phyloP scores from a whole-genome alignment of 2,797 vertebrate species.

The Tympanoctomys barrerae region DNA sequence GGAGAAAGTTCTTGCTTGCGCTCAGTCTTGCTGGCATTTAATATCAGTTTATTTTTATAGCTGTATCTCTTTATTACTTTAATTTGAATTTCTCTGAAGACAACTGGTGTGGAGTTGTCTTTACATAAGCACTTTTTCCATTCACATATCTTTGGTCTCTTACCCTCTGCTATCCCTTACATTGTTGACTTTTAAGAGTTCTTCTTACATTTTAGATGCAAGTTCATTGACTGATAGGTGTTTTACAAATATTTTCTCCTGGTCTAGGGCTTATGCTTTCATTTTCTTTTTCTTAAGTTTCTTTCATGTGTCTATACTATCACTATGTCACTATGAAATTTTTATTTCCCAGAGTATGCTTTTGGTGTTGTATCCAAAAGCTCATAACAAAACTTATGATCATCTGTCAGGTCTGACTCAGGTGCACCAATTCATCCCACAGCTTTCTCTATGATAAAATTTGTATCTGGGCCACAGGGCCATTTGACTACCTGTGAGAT shows the following conservation, averaged over 20 bases:
- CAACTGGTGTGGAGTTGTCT: background rate
- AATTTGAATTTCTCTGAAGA: background rate
- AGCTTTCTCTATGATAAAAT: background rate
- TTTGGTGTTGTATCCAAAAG: background rate
- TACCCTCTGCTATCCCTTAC: background rate
- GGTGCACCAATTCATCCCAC: background rate
- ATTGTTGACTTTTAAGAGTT: background rate
- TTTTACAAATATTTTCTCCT: background rate
- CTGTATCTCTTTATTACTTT: background rate
- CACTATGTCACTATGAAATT: background rate
- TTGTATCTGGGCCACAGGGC: no score
- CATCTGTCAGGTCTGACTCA: background rate
- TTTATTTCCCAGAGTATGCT: background rate
- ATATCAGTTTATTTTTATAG: background rate
- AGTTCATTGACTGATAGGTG: background rate
- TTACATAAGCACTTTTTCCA: no score
- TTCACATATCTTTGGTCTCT: background rate
- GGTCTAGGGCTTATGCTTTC: no score
- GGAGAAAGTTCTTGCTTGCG: background rate
- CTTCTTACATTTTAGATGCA: background rate
- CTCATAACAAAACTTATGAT: background rate
- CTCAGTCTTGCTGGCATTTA: background rate
- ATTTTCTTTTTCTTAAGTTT: background rate
- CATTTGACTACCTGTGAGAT: no score
- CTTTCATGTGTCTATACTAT: background rate